Percentiles rank a stretch among this genome's conserved stretches.
Conservation (phyloP, 1,140 invertebrate genomes). For the Scaptomyza montana region DNA sequence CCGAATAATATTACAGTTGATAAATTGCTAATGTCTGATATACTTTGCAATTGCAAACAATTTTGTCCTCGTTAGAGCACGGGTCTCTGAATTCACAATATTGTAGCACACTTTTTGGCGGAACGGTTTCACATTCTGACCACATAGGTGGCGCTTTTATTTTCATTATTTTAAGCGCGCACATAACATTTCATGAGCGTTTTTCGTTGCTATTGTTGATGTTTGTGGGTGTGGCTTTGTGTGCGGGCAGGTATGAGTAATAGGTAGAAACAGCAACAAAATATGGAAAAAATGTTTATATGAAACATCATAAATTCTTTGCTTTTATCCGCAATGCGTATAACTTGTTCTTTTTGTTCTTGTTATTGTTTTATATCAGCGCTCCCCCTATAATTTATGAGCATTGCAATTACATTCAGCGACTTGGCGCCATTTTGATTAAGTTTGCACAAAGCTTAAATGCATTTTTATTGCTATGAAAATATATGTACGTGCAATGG, state of each 20-base stretch:
- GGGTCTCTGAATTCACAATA: constrained; percentile 21
- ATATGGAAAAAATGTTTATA: constrained; percentile 7
- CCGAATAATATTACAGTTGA: background rate
- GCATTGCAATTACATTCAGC: constrained; percentile 62
- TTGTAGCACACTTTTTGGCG: constrained; percentile 62
- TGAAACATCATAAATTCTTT: constrained; percentile 37
- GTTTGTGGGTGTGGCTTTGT: constrained; percentile 17
- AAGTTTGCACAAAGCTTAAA: constrained; percentile 34
- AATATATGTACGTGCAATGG: constrained; percentile 1
- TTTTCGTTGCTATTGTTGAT: constrained; percentile 54
- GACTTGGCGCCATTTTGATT: constrained; percentile 58
- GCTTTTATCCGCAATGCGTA: constrained; percentile 44
- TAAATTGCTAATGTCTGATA: background rate
- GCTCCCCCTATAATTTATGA: constrained; percentile 51
- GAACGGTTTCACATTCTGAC: constrained; percentile 20
- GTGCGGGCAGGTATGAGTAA: constrained; percentile 22
- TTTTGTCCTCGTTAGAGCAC: background rate
- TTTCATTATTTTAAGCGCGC: constrained; percentile 45
- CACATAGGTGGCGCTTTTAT: constrained; percentile 43
- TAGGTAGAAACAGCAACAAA: constrained; percentile 2
- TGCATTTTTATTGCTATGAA: constrained; percentile 1
- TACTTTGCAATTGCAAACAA: too few species aligned
- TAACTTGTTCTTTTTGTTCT: constrained; percentile 7
- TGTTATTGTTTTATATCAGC: constrained; percentile 8
- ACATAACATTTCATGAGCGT: constrained; percentile 37